Evolutionary conservation across 2,797 vertebrate genomes (phyloP).

Genomic region (Platalea minor): DNA sequence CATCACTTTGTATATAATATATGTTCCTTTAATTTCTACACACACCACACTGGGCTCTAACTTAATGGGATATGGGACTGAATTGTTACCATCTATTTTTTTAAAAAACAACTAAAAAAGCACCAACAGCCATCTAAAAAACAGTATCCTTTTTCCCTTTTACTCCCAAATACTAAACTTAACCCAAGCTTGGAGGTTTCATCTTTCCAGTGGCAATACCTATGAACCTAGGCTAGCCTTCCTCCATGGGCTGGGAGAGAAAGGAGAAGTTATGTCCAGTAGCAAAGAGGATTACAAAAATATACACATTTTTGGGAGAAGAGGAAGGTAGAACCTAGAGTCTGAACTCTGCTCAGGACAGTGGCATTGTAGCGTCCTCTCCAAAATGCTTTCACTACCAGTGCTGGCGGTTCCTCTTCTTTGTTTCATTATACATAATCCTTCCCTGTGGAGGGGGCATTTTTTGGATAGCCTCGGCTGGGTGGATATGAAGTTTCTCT

Average conservation of each 20-base stretch:
- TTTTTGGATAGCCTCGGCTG: conserved; percentile 75
- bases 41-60: conserved; percentile 49
- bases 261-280: conserved; percentile 47
- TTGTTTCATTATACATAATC: conserved; percentile 81
- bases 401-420: background rate
- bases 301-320: conserved; percentile 56
- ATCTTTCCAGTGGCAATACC: conserved; percentile 31
- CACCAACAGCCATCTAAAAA: conserved; percentile 61
- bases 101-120: conserved; percentile 7
- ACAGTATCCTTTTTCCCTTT: conserved; percentile 53
- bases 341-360: conserved; percentile 36
- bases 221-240: conserved; percentile 36
- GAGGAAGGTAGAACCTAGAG: conserved; percentile 40
- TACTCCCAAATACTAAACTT: conserved; percentile 37
- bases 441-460: conserved; percentile 71
- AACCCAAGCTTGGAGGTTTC: conserved; percentile 38
- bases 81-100: conserved; percentile 35
- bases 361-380: conserved; percentile 53
- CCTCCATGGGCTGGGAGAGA: conserved; percentile 52
- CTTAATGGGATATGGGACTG: conserved; percentile 42
- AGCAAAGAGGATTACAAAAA: conserved; percentile 63
- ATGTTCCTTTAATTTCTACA: conserved; percentile 34
- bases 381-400: conserved; percentile 28
- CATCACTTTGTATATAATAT: background rate
- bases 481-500: conserved; percentile 78